Conservation (phyloP, 2,113 vertebrate species). For the Amblyopsis rosae region DNA sequence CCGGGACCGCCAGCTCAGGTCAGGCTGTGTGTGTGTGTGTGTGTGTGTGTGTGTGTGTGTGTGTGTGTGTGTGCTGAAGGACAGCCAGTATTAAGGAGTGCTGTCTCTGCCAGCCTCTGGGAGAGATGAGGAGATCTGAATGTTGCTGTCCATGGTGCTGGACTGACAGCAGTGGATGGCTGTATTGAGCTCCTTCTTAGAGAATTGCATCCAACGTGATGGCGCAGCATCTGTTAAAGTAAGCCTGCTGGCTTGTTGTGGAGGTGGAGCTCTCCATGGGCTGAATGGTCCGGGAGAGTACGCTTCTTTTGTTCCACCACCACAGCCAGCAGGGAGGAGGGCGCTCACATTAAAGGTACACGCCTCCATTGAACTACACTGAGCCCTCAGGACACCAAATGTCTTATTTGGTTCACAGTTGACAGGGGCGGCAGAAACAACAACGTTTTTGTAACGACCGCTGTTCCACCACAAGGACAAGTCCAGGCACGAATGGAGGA, state of each 20-base stretch:
- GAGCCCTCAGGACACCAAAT: too few relatives aligned
- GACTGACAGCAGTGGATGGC: constrained; percentile 26
- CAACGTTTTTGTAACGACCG: too few relatives aligned
- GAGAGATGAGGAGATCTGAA: constrained; percentile 6
- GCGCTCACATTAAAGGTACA: neutral
- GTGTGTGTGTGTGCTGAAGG: constrained; percentile 35
- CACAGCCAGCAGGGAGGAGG: constrained; percentile 3
- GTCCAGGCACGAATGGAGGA: too few relatives aligned
- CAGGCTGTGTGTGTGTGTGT: neutral
- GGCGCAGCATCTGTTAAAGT: constrained; percentile 20
- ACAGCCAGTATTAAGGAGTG: constrained; percentile 27
- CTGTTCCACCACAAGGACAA: too few relatives aligned
- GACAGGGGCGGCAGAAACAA: too few relatives aligned
- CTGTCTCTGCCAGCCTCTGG: constrained; percentile 22
- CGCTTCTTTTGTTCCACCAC: constrained; percentile 2
- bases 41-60: too few relatives aligned
- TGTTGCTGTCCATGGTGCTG: constrained; percentile 67
- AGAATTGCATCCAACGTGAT: constrained; percentile 22
- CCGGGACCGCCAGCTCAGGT: too few relatives aligned
- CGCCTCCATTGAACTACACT: too few relatives aligned
- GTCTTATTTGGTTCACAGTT: too few relatives aligned
- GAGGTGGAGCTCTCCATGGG: constrained; percentile 35
- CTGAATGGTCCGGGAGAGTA: constrained; percentile 25
- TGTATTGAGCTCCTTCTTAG: constrained; percentile 15
- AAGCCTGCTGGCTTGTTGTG: neutral